Evolutionary conservation across 2,113 vertebrate species (phyloP), one percentile per base, ranked within the genome.

Genomic region (Casuarius casuarius): DNA sequence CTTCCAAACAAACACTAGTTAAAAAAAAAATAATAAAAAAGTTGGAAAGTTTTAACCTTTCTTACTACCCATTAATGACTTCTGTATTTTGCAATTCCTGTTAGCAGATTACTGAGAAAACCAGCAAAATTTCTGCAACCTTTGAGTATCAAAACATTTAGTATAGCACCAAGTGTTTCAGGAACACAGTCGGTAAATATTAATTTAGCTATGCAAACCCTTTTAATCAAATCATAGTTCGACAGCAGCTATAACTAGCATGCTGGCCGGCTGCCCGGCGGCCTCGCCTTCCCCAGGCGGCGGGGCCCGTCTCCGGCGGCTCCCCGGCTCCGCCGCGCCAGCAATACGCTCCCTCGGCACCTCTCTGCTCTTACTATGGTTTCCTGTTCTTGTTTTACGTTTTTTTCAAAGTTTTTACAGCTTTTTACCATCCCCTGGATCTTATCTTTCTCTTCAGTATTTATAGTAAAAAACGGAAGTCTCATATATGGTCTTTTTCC

Each of bases 1-100:
- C 79, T 90, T 70, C 75, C 72, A 82, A 86, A 92, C 52, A 94
- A 92, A 89, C 89, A 54, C 23, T 4, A 9, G 42, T n/a, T n/a
- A 33, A 0, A 33, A 63, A 58, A 77, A 6, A 8, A 29, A 26
- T n/a, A n/a, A n/a, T n/a, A 0, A n/a, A 67, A 61, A 76, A 5
- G 12, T 1, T 61, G 83, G 46, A 33, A 63, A 54, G 82, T 44
- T 83, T 72, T 42, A 72, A 84, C 48, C 61, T 87, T 87, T 78
- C 66, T 72, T 51, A 76, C 77, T 11, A n/a, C 72, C 58, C 23
- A 10, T 20, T 15, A 23, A 62, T 13, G 29, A 49, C 83, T 92
- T 42, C 49, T 52, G 79, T 16, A 16, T 44, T 86, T 88, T 44
- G 74, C 3, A 76, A 90, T 6, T 38, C 76, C 54, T 46, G 16